Evolutionary conservation across 2,113 vertebrate genomes (phyloP).

Genomic region (Pholis gunnellus): DNA sequence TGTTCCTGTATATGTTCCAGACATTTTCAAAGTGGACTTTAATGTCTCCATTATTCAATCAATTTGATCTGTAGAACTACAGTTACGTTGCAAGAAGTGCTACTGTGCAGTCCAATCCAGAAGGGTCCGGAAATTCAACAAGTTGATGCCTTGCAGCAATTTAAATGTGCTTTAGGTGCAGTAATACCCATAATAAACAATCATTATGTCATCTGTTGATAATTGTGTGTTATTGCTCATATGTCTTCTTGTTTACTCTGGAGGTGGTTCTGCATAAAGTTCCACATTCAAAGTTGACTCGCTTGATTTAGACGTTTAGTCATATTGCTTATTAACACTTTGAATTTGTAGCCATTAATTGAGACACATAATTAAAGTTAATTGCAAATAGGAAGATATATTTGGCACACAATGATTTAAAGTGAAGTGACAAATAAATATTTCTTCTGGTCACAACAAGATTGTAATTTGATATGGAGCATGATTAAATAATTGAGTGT

Average conservation of each 20-base stretch:
- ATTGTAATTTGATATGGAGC: conserved; percentile 2
- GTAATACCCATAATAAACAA: background rate
- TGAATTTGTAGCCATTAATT: conserved; percentile 12
- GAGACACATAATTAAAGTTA: conserved; percentile 3
- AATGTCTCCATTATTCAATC: background rate
- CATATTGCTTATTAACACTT: conserved; percentile 18
- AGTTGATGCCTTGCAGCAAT: background rate
- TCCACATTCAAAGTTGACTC: background rate
- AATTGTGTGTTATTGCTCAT: background rate
- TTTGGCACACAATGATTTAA: background rate
- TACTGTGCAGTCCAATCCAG: background rate
- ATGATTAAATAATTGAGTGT: conserved; percentile 1
- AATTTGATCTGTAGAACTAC: background rate
- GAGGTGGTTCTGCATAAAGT: background rate
- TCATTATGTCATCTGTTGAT: background rate
- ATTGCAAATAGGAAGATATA: background rate
- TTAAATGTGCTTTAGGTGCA: background rate
- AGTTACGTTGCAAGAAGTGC: background rate
- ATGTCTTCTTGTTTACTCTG: background rate
- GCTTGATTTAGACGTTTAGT: background rate
- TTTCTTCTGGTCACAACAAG: background rate
- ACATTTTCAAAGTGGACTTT: conserved; percentile 1
- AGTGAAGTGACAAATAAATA: conserved; percentile 13
- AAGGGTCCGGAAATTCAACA: background rate
- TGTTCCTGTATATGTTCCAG: background rate